Evolutionary conservation across 1,140 invertebrate species (phyloP), one percentile per base, ranked within the genome.

Genomic region (Bombus affinis): DNA sequence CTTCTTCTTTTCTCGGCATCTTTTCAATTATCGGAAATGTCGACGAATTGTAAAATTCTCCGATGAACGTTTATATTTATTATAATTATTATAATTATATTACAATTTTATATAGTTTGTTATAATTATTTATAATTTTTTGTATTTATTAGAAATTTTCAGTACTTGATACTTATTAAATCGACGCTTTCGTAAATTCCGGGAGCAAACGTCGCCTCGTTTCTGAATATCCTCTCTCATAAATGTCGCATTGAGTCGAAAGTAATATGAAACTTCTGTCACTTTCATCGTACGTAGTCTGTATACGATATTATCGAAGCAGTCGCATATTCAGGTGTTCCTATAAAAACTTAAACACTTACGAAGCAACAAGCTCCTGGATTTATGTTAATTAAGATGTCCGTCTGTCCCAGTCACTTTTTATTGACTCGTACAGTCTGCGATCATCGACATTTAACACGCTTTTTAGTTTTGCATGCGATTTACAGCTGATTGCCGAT

Each of bases 371-470:
- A 53, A 25, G 53, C 25, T 59, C 12, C 37, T 42, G 37, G 32
- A 66, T 68, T 25, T 53, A 35, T 47, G 62, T 28, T 68, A 66
- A 79, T 79, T 68, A 22, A 66, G 62, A 44, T n/a, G 35, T 66
- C n/a, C 25, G 15, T 66, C 39, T 44, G 6, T 15, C 37, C 35
- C 35, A 15, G 12, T 59, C 25, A n/a, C 35, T 59, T 59, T 62
- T 76, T 76, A 62, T 76, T 18, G 53, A 22, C 28, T n/a, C 53
- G 28, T 62, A 62, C 39, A 76, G 18, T 2, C n/a, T 44, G 0
- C 8, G 42, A 4, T 44, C 42, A 22, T 47, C 42, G 28, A 59
- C 35, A 39, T 59, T 25, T 28, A 57, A 10, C 47, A 39, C 13
- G 25, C 32, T 10, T 12, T 28, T 39, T 37, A 39, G 13, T 37